phyloP scores from a whole-genome alignment of 2,888 invertebrate species.

The Omphaloscelis lunosa region DNA sequence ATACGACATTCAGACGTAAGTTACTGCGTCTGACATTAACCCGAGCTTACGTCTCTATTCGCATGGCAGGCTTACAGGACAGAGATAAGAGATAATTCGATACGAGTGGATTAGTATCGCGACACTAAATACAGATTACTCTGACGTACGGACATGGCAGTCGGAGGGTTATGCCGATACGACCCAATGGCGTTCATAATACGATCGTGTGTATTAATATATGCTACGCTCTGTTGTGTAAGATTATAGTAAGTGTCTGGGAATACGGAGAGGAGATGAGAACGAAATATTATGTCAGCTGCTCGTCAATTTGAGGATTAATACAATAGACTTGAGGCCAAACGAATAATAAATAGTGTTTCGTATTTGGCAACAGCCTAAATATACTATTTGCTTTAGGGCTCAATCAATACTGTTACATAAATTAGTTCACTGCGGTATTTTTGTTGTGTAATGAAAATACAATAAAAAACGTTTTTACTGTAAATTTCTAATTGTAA shows the following conservation, averaged over 20 bases:
- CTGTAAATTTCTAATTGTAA: neutral
- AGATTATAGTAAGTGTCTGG: constrained; percentile 41
- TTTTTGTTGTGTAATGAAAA: neutral
- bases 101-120: constrained; percentile 67
- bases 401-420: constrained; percentile 9
- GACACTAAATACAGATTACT: constrained; percentile 75
- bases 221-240: constrained; percentile 32
- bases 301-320: constrained; percentile 42
- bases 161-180: constrained; percentile 52
- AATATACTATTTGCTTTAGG: constrained; percentile 5
- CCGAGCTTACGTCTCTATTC: constrained; percentile 60
- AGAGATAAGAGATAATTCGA: constrained; percentile 73
- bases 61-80: constrained; percentile 60
- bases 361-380: neutral
- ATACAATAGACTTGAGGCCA: constrained; percentile 5
- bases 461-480: too few species aligned
- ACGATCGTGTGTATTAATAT: constrained; percentile 61
- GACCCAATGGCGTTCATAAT: constrained; percentile 56
- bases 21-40: constrained; percentile 54
- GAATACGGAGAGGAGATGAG: constrained; percentile 17
- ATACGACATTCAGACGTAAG: constrained; percentile 28
- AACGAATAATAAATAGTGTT: constrained; percentile 15
- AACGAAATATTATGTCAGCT: constrained; percentile 49
- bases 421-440: constrained; percentile 6
- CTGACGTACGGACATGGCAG: constrained; percentile 67